A percentile compares a stretch with the other conserved stretches of the same genome.
Conservation (phyloP, 2,113 vertebrate genomes). For the Muntiacus reevesi region DNA sequence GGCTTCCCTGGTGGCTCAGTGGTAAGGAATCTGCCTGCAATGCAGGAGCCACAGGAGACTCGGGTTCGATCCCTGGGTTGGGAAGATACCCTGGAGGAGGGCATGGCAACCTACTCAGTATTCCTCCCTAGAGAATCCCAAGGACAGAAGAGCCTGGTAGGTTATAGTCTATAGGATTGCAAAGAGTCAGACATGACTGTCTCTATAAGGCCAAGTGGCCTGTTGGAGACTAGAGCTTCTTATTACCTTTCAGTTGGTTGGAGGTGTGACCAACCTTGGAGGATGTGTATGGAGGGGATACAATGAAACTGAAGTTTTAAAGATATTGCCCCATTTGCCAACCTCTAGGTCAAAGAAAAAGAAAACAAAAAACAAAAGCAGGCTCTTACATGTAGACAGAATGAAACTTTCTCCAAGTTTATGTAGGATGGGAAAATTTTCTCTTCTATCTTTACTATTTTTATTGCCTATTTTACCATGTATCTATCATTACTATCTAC, state of each 20-base stretch:
- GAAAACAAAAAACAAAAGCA: neutral
- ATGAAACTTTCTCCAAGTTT: neutral
- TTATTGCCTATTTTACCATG: neutral
- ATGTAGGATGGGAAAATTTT: neutral
- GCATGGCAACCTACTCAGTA: neutral
- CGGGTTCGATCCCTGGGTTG: neutral
- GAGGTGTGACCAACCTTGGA: neutral
- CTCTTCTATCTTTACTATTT: neutral
- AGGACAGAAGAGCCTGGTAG: neutral
- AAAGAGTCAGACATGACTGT: neutral
- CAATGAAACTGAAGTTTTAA: neutral
- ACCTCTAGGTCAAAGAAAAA: neutral
- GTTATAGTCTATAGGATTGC: neutral
- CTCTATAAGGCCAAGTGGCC: rapidly evolving
- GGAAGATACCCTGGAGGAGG: neutral
- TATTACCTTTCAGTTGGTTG: neutral
- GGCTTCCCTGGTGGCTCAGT: neutral
- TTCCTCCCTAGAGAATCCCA: neutral
- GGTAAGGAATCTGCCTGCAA: neutral
- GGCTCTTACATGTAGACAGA: neutral
- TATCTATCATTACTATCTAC: neutral
- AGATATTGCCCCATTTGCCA: neutral
- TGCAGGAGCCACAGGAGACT: neutral
- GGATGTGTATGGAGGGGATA: neutral
- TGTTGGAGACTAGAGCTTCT: neutral